Percentiles rank a stretch among this genome's conserved stretches.
These are phyloP conservation scores for Parasteatoda tepidariorum DNA, from an alignment of 1,140 invertebrate species.

Conservation along the genomic window DNA sequence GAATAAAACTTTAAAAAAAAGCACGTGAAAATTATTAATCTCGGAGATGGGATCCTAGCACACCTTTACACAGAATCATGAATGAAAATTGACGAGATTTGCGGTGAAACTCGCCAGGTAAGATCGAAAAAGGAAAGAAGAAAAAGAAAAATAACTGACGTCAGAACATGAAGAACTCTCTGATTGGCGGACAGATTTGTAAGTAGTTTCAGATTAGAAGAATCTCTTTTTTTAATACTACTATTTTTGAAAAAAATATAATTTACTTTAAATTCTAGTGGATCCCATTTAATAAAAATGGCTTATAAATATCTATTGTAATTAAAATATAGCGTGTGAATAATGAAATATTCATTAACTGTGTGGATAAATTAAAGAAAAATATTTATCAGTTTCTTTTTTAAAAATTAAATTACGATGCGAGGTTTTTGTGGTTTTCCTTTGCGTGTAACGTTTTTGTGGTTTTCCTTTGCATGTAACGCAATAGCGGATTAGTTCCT, in stretches of 20 bases:
- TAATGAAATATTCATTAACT: too few species aligned
- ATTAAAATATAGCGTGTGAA: too few species aligned
- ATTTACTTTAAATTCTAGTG: neutral
- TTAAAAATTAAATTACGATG: too few species aligned
- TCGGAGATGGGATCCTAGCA: neutral
- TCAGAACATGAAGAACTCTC: neutral
- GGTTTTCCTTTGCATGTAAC: too few species aligned
- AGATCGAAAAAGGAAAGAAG: slow-evolving; percentile 13
- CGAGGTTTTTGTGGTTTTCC: too few species aligned
- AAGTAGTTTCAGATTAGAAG: neutral
- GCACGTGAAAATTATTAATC: slow-evolving; percentile 10
- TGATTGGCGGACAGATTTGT: neutral
- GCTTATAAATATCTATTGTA: too few species aligned
- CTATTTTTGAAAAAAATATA: neutral
- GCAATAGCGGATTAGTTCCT: too few species aligned
- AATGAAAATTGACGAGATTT: slow-evolving; percentile 46
- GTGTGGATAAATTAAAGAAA: too few species aligned
- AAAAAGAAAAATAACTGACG: slow-evolving; percentile 26
- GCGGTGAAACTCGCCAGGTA: slow-evolving; percentile 41
- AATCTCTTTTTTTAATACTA: neutral
- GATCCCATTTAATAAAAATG: too few species aligned
- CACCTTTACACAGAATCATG: slow-evolving; percentile 4
- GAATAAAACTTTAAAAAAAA: too few species aligned
- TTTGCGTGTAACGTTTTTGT: too few species aligned
- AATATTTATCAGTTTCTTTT: too few species aligned